Percentiles rank a stretch among this genome's conserved stretches.
phyloP scores from a whole-genome alignment of 2,888 invertebrate species.

The Brenthis hecate region DNA sequence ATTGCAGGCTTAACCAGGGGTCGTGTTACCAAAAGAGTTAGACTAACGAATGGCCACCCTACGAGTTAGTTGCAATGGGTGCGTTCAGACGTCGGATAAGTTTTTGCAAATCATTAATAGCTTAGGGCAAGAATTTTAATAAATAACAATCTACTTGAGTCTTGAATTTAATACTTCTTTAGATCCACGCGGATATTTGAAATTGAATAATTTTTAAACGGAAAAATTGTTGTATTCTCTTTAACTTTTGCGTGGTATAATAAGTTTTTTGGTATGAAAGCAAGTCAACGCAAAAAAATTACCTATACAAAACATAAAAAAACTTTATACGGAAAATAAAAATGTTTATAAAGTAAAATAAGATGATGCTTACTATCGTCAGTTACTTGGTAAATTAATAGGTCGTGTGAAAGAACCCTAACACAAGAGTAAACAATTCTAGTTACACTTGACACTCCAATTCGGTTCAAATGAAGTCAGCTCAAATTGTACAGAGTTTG shows the following conservation, averaged over 20 bases:
- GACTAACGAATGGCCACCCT: constrained; percentile 78
- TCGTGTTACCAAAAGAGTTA: constrained; percentile 81
- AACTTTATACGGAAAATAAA: too few relatives aligned
- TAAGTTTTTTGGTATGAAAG: too few relatives aligned
- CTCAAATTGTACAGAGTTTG: constrained; percentile 49
- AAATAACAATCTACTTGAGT: too few relatives aligned
- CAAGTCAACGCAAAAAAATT: too few relatives aligned
- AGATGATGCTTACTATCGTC: neutral
- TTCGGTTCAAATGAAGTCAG: constrained; percentile 67
- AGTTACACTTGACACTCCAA: constrained; percentile 78
- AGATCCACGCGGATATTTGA: too few relatives aligned
- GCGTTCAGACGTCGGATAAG: constrained; percentile 34
- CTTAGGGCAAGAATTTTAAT: too few relatives aligned
- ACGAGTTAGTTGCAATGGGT: constrained; percentile 37
- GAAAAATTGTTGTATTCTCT: too few relatives aligned
- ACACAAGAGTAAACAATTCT: constrained; percentile 47
- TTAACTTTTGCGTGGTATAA: too few relatives aligned
- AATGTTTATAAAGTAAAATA: too few relatives aligned
- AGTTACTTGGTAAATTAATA: neutral
- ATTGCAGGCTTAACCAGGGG: constrained; percentile 76
- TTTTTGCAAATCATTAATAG: constrained; percentile 21
- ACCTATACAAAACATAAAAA: too few relatives aligned
- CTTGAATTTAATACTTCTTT: too few relatives aligned
- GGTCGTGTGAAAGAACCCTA: constrained; percentile 14
- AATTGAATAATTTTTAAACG: too few relatives aligned